Base-by-base conservation (phyloP, 2,888 invertebrate species). In the Pinctada fucata region DNA sequence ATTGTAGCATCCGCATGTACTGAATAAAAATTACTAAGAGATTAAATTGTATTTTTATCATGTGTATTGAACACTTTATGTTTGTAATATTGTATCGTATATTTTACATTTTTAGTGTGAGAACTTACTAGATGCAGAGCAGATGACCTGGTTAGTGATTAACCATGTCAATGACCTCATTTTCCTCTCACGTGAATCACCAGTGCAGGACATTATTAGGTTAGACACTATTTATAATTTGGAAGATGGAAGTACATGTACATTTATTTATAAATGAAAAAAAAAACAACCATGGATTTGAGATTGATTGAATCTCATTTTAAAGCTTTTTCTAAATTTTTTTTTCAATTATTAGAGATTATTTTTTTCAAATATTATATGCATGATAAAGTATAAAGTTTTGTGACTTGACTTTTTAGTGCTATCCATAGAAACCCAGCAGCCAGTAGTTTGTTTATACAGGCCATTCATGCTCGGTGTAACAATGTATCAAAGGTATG, bases 81-180 rank as follows among this genome's bases (percentile, higher is more conserved):
- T 6, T 58, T 68, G 48, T 5, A 8, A n/a, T 52, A n/a, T 66
- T 51, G 67, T 48, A 70, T 51, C 48, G 49, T 58, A 45, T 71
- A 45, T 31, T 65, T 72, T 72, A 70, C 0, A 67, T n/a, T 91
- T 93, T 75, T 87, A 92, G 92, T 92, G 91, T 89, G 93, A 93
- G 86, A 96, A 96, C 90, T 93, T 95, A 31, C 94, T 94, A 65
- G 95, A 96, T 91, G 95, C 94, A 0, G 95, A 96, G 50, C 95
- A 95, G 84, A 93, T 96, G 77, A 95, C 95, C 0, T 96, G 96
- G 96, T 93, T 97, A 8, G 92, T 97, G n/a, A 95, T 95, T 8
- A 95, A 95, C 89, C 94, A 96, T 81, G 95, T 95, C 0, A 94
- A 95, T 85, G 94, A 95, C 64, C 93, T 96, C 1, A 94, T 96